Conservation (phyloP, 2,797 vertebrate species). For the Spinus olivaceus region DNA sequence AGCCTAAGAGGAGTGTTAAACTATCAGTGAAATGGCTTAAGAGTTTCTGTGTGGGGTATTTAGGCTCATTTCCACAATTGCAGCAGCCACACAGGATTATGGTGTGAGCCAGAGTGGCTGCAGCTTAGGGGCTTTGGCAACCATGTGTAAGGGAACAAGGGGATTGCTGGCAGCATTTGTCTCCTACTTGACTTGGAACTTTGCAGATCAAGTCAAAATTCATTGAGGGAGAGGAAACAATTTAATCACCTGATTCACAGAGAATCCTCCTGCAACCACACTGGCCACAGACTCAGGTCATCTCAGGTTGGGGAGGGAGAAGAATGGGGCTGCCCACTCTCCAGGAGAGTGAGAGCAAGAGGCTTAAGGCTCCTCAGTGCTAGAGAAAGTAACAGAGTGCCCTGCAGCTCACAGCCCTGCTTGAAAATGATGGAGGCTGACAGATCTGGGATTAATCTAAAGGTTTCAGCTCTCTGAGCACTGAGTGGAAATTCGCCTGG, state of each 20-base stretch:
- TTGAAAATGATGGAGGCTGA: conserved; percentile 65
- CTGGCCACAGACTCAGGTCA: conserved; percentile 18
- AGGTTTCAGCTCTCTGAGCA: conserved; percentile 65
- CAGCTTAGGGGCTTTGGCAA: not conserved
- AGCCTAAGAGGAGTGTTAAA: not conserved
- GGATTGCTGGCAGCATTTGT: not conserved
- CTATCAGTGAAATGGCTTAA: not conserved
- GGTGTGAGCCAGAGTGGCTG: not conserved
- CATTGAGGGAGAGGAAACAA: not conserved
- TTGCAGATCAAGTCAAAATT: not conserved
- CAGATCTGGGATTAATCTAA: conserved; percentile 70
- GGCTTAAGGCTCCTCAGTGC: conserved; percentile 42
- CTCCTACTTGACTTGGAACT: not conserved
- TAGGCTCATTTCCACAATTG: not conserved
- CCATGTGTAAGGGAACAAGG: not conserved
- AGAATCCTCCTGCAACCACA: not conserved
- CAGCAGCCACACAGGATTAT: not conserved
- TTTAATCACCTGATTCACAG: not conserved
- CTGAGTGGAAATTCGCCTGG: conserved; percentile 65
- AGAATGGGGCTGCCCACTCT: conserved; percentile 21
- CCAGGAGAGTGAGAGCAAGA: conserved; percentile 16
- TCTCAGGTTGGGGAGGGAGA: conserved; percentile 27
- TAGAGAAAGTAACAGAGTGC: conserved; percentile 33
- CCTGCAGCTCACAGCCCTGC: conserved; percentile 36
- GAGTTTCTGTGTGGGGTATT: not conserved